Base-by-base conservation (phyloP, 2,797 vertebrate species). In the Darevskia mixta region DNA sequence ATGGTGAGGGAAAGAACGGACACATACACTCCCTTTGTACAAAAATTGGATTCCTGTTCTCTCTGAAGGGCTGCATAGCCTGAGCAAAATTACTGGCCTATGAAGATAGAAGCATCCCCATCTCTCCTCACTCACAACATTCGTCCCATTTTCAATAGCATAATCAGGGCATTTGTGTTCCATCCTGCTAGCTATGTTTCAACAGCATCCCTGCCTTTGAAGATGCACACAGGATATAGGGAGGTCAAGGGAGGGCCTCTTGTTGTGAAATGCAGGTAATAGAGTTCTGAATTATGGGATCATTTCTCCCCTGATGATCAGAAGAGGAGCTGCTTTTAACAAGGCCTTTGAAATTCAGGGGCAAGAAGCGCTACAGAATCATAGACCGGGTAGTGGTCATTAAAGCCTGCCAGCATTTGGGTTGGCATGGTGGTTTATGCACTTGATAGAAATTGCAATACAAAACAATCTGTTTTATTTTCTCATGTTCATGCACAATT, bases 281-380 rank as follows among this genome's bases (percentile, higher is more conserved):
- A 1, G 69, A 17, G n/a, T 78, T 43, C 38, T 67, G 29, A 77
- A 85, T 77, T 23, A 11, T 43, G 4, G 32, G 15, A n/a, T 41
- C 32, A 84, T 8, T 32, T 9, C 32, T 0, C 20, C 49, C 13
- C 1, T 0, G 0, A 55, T 79, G 49, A 27, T 43, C 69, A 1
- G 32, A 61, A 4, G 0, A 0, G 73, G 1, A 35, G 61, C 61
- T 41, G 78, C 25, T 73, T 0, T 1, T 67, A 38, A 64, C 29
- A 27, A 77, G 87, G 8, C 1, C 69, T n/a, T 38, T 2, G 67
- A 55, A 55, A 85, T 76, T 17, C 83, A 76, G 32, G 25, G 35
- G 27, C 9, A 32, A 66, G 0, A 2, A 2, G 9, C 55, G 2
- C 27, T 11, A 23, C 1, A 76, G 8, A 76, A 64, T 35, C 8